phyloP scores from a whole-genome alignment of 2,888 invertebrate genomes.

The Lasius fuliginosus region DNA sequence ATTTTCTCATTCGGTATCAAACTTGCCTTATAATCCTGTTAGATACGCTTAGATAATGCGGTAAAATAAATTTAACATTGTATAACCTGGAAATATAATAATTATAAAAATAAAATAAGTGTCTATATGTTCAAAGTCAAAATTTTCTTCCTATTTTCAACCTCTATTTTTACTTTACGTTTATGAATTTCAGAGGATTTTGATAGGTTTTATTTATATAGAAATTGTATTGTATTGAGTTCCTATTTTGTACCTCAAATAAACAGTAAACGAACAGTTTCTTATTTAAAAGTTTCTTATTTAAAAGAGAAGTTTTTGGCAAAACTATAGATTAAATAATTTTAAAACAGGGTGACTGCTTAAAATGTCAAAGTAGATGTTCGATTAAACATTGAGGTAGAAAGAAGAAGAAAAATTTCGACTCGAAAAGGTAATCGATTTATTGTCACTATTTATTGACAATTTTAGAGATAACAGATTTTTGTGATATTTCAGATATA shows the following conservation, averaged over 20 bases:
- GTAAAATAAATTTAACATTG: conserved; percentile 2
- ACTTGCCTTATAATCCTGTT: background rate
- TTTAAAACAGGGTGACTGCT: background rate
- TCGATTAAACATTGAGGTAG: background rate
- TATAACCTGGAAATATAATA: background rate
- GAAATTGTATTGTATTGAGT: background rate
- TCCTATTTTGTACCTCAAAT: background rate
- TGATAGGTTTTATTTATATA: background rate
- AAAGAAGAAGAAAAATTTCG: background rate
- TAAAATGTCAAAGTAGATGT: background rate
- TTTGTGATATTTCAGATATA: background rate
- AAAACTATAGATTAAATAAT: background rate
- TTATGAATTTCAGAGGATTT: background rate
- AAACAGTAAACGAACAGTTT: background rate
- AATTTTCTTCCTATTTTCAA: too few relatives aligned
- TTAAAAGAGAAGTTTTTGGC: background rate
- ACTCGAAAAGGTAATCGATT: background rate
- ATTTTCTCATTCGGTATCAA: background rate
- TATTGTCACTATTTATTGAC: background rate
- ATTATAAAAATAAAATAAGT: background rate
- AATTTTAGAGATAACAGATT: background rate
- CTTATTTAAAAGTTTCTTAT: too few relatives aligned
- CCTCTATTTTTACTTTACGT: too few relatives aligned
- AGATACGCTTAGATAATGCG: background rate
- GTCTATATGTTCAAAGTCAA: background rate